phyloP scores from a whole-genome alignment of 2,797 vertebrate genomes.

The Enteromius fasciolatus region DNA sequence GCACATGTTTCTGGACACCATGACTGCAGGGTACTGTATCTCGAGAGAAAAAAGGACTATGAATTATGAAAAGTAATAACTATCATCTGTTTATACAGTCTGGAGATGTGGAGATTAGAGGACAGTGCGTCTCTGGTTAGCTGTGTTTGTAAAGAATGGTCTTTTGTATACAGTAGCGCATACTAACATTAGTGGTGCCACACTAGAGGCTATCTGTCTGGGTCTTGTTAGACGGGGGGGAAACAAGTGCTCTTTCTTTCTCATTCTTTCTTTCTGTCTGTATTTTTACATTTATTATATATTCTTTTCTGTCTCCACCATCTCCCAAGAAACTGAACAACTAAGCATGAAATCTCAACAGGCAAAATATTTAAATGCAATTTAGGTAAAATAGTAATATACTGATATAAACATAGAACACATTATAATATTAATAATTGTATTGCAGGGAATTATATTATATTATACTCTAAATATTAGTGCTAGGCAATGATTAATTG shows the following conservation, averaged over 20 bases:
- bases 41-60: slow-evolving; percentile 9
- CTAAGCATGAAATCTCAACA: neutral
- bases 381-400: neutral
- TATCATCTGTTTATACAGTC: slow-evolving; percentile 56
- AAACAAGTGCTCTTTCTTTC: neutral
- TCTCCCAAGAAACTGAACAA: neutral
- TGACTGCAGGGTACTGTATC: slow-evolving; percentile 19
- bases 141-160: slow-evolving; percentile 51
- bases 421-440: neutral
- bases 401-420: neutral
- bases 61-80: slow-evolving; percentile 52
- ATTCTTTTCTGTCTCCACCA: neutral
- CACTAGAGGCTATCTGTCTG: slow-evolving; percentile 57
- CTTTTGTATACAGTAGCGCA: slow-evolving; percentile 54
- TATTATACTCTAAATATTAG: neutral
- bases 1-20: slow-evolving; percentile 11
- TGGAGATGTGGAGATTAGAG: slow-evolving; percentile 54
- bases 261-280: neutral
- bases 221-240: slow-evolving; percentile 14
- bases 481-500: too few relatives aligned
- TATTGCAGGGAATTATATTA: neutral
- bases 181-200: slow-evolving; percentile 57
- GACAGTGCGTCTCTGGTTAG: slow-evolving; percentile 47
- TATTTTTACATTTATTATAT: neutral
- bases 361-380: neutral